phyloP scores from a whole-genome alignment of 1,140 invertebrate species.

The Hylyphantes graminicola region DNA sequence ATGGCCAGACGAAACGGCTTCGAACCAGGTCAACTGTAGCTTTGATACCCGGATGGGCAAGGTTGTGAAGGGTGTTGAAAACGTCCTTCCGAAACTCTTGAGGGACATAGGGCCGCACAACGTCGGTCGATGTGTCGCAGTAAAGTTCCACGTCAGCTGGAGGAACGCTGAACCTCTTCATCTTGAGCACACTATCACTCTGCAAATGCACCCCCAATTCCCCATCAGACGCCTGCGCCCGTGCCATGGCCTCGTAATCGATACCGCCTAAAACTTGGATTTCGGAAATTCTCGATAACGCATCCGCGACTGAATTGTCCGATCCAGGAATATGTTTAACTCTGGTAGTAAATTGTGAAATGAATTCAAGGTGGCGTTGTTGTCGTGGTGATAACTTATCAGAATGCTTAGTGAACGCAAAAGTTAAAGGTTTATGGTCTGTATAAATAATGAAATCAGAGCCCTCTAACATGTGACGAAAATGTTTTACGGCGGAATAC shows the following conservation, averaged over 20 bases:
- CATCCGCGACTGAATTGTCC: slow-evolving; percentile 62
- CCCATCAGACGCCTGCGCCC: no score
- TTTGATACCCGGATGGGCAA: no score
- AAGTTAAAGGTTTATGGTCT: slow-evolving; percentile 65
- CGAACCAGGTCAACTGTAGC: no score
- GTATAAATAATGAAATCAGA: slow-evolving; percentile 63
- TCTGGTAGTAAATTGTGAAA: slow-evolving; percentile 66
- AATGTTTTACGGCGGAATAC: slow-evolving; percentile 63
- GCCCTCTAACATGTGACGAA: slow-evolving; percentile 64
- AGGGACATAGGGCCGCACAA: no score
- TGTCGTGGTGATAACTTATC: slow-evolving; percentile 63
- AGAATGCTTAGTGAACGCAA: slow-evolving; percentile 57
- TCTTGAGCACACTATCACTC: no score
- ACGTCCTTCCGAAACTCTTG: no score
- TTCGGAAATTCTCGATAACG: slow-evolving; percentile 15
- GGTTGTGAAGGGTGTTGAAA: no score
- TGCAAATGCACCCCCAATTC: slow-evolving; percentile 5
- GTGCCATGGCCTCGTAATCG: slow-evolving; percentile 36
- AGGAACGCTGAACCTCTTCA: slow-evolving; percentile 8
- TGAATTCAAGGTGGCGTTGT: slow-evolving; percentile 65
- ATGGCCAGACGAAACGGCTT: no score
- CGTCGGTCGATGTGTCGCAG: no score
- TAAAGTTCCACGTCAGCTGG: slow-evolving; percentile 1
- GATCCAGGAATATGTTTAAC: slow-evolving; percentile 66
- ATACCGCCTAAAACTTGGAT: background rate